Evolutionary conservation across 2,797 vertebrate species (phyloP).

Genomic region (Oreochromis grahami): DNA sequence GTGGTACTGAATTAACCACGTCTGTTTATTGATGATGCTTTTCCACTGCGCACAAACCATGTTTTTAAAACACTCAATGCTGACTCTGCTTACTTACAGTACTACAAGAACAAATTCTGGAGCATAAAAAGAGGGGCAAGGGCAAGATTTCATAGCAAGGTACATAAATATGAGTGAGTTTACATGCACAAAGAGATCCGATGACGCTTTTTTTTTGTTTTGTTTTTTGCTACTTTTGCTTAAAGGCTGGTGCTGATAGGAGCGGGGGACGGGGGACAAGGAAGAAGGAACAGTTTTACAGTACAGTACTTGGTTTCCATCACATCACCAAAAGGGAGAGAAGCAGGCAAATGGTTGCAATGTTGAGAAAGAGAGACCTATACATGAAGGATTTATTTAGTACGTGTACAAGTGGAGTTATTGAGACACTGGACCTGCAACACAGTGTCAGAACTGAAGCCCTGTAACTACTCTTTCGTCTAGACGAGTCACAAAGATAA

Average conservation of each 20-base stretch:
- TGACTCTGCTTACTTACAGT: conserved; percentile 73
- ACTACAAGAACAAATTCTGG: conserved; percentile 68
- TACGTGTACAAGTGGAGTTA: conserved; percentile 33
- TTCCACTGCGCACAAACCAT: conserved; percentile 65
- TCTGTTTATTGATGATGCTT: conserved; percentile 73
- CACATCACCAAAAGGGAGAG: conserved; percentile 69
- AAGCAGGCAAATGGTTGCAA: conserved; percentile 43
- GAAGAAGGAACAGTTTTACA: conserved; percentile 65
- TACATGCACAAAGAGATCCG: conserved; percentile 69
- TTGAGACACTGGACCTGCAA: conserved; percentile 25
- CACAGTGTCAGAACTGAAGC: conserved; percentile 15
- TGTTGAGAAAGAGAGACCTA: conserved; percentile 11
- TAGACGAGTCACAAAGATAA: background rate
- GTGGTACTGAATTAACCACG: conserved; percentile 42
- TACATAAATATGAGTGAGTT: conserved; percentile 77
- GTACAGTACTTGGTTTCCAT: conserved; percentile 76
- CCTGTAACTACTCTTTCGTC: conserved; percentile 7
- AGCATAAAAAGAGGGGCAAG: conserved; percentile 33
- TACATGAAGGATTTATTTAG: conserved; percentile 19
- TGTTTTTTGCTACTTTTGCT: conserved; percentile 47
- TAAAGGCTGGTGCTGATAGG: conserved; percentile 64
- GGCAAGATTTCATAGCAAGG: conserved; percentile 62
- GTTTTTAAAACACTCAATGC: conserved; percentile 70
- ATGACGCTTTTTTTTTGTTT: background rate
- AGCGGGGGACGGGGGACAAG: conserved; percentile 43